These are phyloP conservation scores for Parnassius smintheus DNA, from an alignment of 2,888 invertebrate species.

Conservation along the genomic window DNA sequence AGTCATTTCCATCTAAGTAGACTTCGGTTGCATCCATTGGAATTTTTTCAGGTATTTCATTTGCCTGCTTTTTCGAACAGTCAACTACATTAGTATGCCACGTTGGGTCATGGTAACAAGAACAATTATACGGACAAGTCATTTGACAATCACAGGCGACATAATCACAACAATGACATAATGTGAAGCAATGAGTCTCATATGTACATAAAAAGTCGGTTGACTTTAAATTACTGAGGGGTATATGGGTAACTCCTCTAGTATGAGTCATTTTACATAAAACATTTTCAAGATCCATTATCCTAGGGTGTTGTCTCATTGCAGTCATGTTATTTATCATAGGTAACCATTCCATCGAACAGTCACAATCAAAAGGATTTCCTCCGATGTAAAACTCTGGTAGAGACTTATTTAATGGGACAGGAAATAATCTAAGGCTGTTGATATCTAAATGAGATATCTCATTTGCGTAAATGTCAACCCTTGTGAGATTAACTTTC, in stretches of 20 bases:
- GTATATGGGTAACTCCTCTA: conserved; percentile 88
- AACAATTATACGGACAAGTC: conserved; percentile 96
- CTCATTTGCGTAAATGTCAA: conserved; percentile 94
- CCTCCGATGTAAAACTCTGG: conserved; percentile 96
- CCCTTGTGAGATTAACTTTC: conserved; percentile 90
- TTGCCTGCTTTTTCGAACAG: conserved; percentile 89
- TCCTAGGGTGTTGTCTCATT: conserved; percentile 90
- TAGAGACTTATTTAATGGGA: conserved; percentile 86
- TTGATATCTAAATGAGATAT: conserved; percentile 91
- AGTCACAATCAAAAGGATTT: conserved; percentile 97
- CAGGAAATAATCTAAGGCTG: conserved; percentile 88
- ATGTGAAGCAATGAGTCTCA: conserved; percentile 94
- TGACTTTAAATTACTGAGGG: conserved; percentile 87
- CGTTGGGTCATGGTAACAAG: conserved; percentile 96
- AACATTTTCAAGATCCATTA: conserved; percentile 93
- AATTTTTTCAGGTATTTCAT: conserved; percentile 90
- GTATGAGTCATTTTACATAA: conserved; percentile 93
- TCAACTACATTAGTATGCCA: conserved; percentile 97
- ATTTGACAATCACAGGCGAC: conserved; percentile 98
- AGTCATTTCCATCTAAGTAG: conserved; percentile 94
- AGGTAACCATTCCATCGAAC: conserved; percentile 97
- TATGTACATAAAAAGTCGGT: conserved; percentile 95
- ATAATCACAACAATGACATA: conserved; percentile 97
- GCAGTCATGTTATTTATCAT: conserved; percentile 92
- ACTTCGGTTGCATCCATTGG: conserved; percentile 97